Conservation (phyloP, 2,888 invertebrate species). For the Chelonus formosanus region DNA sequence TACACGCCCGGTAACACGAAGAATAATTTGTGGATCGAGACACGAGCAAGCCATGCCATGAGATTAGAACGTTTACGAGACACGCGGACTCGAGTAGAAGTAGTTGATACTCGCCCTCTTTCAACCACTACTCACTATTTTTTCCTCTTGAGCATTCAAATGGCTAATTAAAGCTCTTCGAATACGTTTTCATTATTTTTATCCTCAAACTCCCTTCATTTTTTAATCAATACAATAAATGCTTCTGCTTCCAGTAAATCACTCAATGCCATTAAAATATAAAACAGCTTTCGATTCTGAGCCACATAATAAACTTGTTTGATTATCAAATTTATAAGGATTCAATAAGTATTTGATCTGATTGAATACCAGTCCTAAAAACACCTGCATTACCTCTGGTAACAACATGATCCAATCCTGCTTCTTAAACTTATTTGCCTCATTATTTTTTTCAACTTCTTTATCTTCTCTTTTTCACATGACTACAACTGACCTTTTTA, state of each 20-base stretch:
- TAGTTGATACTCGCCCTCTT: slow-evolving; percentile 6
- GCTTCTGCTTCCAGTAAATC: too few species aligned
- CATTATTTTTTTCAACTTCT: background rate
- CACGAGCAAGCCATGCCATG: slow-evolving; percentile 46
- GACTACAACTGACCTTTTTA: background rate
- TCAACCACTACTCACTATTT: slow-evolving; percentile 4
- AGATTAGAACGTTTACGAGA: slow-evolving; percentile 56
- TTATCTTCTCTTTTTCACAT: background rate
- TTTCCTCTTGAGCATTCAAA: background rate
- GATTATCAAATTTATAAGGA: too few species aligned
- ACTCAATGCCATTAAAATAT: too few species aligned
- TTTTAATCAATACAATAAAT: too few species aligned
- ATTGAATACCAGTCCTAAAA: background rate
- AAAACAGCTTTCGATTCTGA: too few species aligned
- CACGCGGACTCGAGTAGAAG: slow-evolving; percentile 39
- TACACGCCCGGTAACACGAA: slow-evolving; percentile 52
- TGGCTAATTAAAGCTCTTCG: too few species aligned
- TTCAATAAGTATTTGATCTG: too few species aligned
- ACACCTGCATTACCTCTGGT: slow-evolving; percentile 4
- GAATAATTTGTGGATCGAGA: slow-evolving; percentile 62
- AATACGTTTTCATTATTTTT: too few species aligned
- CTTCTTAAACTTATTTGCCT: background rate
- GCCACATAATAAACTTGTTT: too few species aligned
- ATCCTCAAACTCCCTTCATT: too few species aligned
- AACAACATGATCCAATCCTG: background rate